A percentile compares a stretch with the other conserved stretches of the same genome.
Evolutionary conservation across 1,140 invertebrate genomes (phyloP).

Genomic region (Neuroterus valhalla): DNA sequence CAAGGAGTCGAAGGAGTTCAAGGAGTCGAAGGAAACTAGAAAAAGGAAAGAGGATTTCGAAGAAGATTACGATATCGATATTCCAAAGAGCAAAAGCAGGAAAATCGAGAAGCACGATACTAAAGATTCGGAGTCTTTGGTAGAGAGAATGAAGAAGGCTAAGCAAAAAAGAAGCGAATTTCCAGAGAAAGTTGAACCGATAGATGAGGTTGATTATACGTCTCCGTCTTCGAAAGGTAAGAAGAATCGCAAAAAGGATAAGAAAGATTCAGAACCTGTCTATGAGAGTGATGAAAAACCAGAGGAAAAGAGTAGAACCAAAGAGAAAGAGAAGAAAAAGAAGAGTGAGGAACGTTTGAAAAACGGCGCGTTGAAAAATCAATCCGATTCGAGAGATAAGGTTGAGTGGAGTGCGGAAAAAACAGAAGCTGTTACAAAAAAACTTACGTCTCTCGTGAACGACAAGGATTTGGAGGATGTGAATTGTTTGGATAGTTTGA

Average conservation of each 20-base stretch:
- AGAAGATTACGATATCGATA: slow-evolving; percentile 64
- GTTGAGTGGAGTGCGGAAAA: slow-evolving; percentile 47
- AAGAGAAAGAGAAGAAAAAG: slow-evolving; percentile 46
- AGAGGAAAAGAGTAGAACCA: slow-evolving; percentile 42
- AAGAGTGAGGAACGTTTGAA: slow-evolving; percentile 59
- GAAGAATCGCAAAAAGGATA: slow-evolving; percentile 55
- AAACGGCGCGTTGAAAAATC: slow-evolving; percentile 63
- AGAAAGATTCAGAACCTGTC: slow-evolving; percentile 39
- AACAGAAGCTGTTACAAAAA: slow-evolving; percentile 49
- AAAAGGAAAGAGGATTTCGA: slow-evolving; percentile 71
- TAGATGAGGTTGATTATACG: slow-evolving; percentile 65
- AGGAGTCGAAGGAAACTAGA: slow-evolving; percentile 58
- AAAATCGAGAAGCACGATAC: slow-evolving; percentile 68
- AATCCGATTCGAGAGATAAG: slow-evolving; percentile 50
- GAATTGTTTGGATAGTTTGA: slow-evolving; percentile 70
- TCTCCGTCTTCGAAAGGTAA: slow-evolving; percentile 62
- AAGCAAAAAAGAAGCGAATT: slow-evolving; percentile 71
- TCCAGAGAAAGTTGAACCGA: slow-evolving; percentile 68
- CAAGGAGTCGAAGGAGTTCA: slow-evolving; percentile 44
- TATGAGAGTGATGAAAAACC: slow-evolving; percentile 58
- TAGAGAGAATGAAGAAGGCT: slow-evolving; percentile 75
- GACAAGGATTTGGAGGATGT: slow-evolving; percentile 71
- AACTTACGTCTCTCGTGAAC: slow-evolving; percentile 58
- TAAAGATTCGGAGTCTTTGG: slow-evolving; percentile 71
- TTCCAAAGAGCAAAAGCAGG: slow-evolving; percentile 66